These are phyloP conservation scores for Diacarnus erythraeanus DNA, from an alignment of 37 sponge, comb jelly and placozoan species.

Conservation along the genomic window DNA sequence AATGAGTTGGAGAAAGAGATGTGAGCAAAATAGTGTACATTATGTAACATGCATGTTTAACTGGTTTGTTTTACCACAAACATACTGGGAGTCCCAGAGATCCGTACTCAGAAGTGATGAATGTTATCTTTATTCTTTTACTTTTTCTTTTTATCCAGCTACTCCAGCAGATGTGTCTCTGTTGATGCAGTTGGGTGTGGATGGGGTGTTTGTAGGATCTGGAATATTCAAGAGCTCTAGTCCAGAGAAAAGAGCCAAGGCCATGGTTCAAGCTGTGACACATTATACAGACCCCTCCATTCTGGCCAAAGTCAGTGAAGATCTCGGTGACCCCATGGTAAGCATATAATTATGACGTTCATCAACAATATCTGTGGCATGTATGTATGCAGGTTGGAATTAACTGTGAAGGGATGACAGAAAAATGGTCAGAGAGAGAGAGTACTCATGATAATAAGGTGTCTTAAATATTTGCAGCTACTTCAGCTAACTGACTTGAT, in stretches of 20 bases:
- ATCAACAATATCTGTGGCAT: not conserved
- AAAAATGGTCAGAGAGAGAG: conserved; percentile 68
- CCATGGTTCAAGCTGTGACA: conserved; percentile 86
- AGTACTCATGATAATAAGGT: conserved; percentile 27
- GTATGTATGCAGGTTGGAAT: conserved; percentile 61
- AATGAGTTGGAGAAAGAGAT: not conserved
- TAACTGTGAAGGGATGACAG: conserved; percentile 66
- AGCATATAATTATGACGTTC: not conserved
- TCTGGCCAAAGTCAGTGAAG: conserved; percentile 72
- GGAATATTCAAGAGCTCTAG: conserved; percentile 81
- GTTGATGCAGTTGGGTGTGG: conserved; percentile 82
- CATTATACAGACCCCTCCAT: conserved; percentile 65
- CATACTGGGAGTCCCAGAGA: not conserved
- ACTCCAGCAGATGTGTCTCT: conserved; percentile 83
- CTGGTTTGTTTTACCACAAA: not conserved
- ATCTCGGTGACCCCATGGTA: conserved; percentile 80
- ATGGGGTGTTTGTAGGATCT: conserved; percentile 84
- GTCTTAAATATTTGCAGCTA: too few species aligned
- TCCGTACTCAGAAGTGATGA: not conserved
- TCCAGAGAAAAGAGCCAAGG: conserved; percentile 69
- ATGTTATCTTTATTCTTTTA: not conserved
- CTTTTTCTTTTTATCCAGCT: conserved; percentile 27
- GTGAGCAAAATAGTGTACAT: not conserved
- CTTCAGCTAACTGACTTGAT: too few species aligned
- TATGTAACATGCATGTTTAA: too few species aligned